Evolutionary conservation across 2,888 invertebrate species (phyloP), one percentile per base, ranked within the genome.

Genomic region (Ganaspis brasiliensis): DNA sequence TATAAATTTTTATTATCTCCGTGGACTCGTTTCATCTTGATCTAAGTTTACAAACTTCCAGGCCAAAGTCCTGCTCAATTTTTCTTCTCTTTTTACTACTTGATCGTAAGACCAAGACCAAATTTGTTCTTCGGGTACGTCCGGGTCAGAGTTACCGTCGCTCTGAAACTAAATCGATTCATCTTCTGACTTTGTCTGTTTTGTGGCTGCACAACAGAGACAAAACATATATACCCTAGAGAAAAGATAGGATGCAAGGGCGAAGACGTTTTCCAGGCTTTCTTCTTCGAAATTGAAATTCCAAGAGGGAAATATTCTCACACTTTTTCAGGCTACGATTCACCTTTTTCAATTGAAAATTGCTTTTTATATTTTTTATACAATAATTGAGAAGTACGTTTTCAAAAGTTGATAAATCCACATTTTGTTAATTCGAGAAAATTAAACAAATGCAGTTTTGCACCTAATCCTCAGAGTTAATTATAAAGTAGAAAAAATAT

Each of bases 131-230:
- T 67, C 45, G 26, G 67, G 67, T 21, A n/a, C 24, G 21, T 24
- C 40, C 63, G 67, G 24, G 59, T 59, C 31, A 16, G 40, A n/a
- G 45, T 37, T 37, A 40, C 16, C 8, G 31, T 35, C 19, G 10
- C 37, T 63, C 37, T 12, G 67, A 2, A 40, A 67, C 12, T 19
- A 12, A 19, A 67, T 67, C 67, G 67, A 67, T 45, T 40, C 45
- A 67, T 67, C 9, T 67, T 67, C 45, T 67, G 45, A 45, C 45
- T 40, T 45, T 67, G 12, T 67, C 67, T 45, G 45, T 67, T 67
- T 24, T 45, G n/a, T 24, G 10, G 24, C 14, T n/a, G 24, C 45
- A 45, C 21, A 67, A 67, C 40, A 24, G 45, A 67, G 61, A 37
- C 19, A 67, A 45, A 67, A 63, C 5, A 21, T 19, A 8, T 6